Evolutionary conservation across 2,113 vertebrate species (phyloP).

Genomic region (Lepidothrix coronata): DNA sequence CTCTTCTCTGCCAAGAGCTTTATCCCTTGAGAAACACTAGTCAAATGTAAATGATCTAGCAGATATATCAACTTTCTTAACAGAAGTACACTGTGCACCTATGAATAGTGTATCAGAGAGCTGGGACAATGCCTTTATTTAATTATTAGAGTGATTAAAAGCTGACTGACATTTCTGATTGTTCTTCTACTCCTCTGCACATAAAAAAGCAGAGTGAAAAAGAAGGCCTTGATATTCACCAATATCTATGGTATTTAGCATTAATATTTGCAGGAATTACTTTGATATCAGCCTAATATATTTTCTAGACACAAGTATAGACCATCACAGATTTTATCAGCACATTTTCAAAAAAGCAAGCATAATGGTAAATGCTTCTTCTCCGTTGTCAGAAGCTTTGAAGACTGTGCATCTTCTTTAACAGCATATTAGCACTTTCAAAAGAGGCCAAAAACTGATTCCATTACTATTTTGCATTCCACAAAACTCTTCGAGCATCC

Average conservation of each 20-base stretch:
- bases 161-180: background rate
- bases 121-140: background rate
- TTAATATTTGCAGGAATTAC: background rate
- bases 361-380: background rate
- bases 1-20: background rate
- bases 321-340: background rate
- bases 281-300: background rate
- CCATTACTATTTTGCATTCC: background rate
- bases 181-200: background rate
- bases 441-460: background rate
- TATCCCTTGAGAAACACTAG: background rate
- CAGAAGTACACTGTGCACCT: background rate
- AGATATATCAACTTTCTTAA: background rate
- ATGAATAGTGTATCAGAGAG: background rate
- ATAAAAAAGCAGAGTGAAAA: background rate
- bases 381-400: background rate
- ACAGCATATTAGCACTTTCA: background rate
- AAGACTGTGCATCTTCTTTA: background rate
- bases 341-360: background rate
- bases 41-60: background rate
- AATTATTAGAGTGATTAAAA: conserved; percentile 9
- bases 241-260: background rate
- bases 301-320: background rate
- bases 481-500: background rate
- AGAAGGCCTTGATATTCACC: background rate